A percentile compares a stretch with the other conserved stretches of the same genome.
Evolutionary conservation across 1,140 invertebrate species (phyloP).

Genomic region (Leptinotarsa defecta): DNA sequence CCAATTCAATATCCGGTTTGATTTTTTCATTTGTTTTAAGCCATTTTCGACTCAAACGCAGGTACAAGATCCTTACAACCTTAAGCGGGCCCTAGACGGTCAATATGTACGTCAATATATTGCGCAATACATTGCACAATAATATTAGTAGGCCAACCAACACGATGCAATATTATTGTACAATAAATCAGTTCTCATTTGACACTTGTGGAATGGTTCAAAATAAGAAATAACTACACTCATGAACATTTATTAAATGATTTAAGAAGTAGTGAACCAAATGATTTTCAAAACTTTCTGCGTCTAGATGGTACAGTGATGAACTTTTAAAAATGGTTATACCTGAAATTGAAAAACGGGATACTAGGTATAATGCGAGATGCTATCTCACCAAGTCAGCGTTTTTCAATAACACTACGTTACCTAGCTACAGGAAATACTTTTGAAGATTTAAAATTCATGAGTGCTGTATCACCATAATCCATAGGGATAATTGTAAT

Average conservation of each 20-base stretch:
- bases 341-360: constrained; percentile 26
- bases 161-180: no score
- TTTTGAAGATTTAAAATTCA: constrained; percentile 33
- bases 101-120: no score
- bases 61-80: no score
- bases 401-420: constrained; percentile 41
- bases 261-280: constrained; percentile 22
- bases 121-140: no score
- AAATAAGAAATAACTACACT: background rate
- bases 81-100: no score
- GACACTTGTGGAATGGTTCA: constrained; percentile 25
- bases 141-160: no score
- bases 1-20: no score
- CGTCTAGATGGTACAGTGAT: constrained; percentile 12
- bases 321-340: no score
- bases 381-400: constrained; percentile 26
- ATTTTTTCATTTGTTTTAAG: no score
- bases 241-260: constrained; percentile 19
- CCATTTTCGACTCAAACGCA: no score
- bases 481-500: constrained; percentile 17
- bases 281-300: constrained; percentile 34
- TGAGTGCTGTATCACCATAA: constrained; percentile 27
- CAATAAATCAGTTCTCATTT: constrained; percentile 1
- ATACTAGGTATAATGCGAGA: constrained; percentile 44
- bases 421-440: constrained; percentile 40